A percentile compares a stretch with the other conserved stretches of the same genome.
These are phyloP conservation scores for Ceyx erithaca DNA, from an alignment of 2,797 vertebrate species.

Conservation along the genomic window DNA sequence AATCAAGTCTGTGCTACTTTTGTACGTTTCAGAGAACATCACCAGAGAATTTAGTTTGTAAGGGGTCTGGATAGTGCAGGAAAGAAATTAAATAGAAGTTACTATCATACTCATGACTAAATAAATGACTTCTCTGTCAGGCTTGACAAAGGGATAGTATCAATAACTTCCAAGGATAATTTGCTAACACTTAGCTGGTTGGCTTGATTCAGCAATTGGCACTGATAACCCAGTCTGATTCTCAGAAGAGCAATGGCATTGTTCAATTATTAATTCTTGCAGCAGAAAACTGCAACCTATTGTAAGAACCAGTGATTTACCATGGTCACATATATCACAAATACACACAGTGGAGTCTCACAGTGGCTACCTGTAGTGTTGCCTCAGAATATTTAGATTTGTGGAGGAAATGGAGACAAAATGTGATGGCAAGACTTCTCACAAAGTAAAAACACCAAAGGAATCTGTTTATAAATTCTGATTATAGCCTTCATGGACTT, in stretches of 20 bases:
- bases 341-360: neutral
- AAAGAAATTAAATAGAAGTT: conserved; percentile 50
- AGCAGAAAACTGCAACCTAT: neutral
- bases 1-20: conserved; percentile 59
- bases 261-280: conserved; percentile 17
- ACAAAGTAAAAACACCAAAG: neutral
- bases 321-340: neutral
- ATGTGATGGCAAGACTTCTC: neutral
- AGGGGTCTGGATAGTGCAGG: neutral
- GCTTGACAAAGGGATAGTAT: conserved; percentile 37
- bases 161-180: conserved; percentile 41
- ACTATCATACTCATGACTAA: conserved; percentile 22
- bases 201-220: conserved; percentile 15
- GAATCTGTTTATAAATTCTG: neutral
- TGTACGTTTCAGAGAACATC: conserved; percentile 26
- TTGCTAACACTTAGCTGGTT: conserved; percentile 26
- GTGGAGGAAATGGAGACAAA: neutral
- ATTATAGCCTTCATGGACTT: neutral
- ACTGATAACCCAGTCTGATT: conserved; percentile 4
- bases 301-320: conserved; percentile 9
- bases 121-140: conserved; percentile 40
- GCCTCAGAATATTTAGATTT: neutral
- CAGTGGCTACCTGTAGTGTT: neutral
- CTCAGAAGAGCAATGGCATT: neutral
- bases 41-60: conserved; percentile 36